Percentiles rank a stretch among this genome's conserved stretches.
Evolutionary conservation across 2,888 invertebrate species (phyloP).

Genomic region (Campopleginae sp.): DNA sequence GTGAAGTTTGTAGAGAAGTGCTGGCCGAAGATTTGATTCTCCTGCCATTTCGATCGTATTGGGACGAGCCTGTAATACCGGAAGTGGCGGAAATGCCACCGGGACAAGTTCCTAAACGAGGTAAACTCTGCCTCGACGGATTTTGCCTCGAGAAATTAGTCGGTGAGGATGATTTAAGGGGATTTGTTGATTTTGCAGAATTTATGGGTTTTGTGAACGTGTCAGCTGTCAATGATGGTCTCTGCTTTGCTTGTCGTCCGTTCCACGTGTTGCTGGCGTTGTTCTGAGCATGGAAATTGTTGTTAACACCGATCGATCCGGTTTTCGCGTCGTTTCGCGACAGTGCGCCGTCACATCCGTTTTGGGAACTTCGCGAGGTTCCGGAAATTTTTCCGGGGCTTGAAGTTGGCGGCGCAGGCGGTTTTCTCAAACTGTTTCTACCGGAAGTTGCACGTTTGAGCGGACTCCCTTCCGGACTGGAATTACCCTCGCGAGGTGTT

Average conservation of each 20-base stretch:
- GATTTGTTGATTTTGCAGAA: slow-evolving; percentile 60
- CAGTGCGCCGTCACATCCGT: slow-evolving; percentile 78
- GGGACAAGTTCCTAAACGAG: slow-evolving; percentile 82
- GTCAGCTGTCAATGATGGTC: slow-evolving; percentile 87
- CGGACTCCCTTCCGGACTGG: slow-evolving; percentile 85
- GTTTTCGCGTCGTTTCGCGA: slow-evolving; percentile 85
- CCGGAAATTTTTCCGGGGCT: slow-evolving; percentile 85
- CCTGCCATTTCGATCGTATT: slow-evolving; percentile 85
- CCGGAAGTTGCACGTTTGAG: slow-evolving; percentile 87
- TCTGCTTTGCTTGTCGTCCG: slow-evolving; percentile 85
- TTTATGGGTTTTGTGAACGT: slow-evolving; percentile 85
- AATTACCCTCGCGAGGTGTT: slow-evolving; percentile 78
- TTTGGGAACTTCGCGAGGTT: slow-evolving; percentile 73
- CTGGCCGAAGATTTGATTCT: slow-evolving; percentile 82
- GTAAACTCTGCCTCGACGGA: slow-evolving; percentile 82
- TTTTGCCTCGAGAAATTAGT: slow-evolving; percentile 80
- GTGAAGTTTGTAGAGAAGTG: slow-evolving; percentile 87
- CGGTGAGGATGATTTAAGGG: slow-evolving; percentile 70
- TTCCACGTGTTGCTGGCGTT: slow-evolving; percentile 90
- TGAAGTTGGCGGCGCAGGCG: slow-evolving; percentile 85
- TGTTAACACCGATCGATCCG: slow-evolving; percentile 76
- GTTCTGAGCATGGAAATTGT: slow-evolving; percentile 39
- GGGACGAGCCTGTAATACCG: slow-evolving; percentile 79
- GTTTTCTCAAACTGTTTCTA: slow-evolving; percentile 84
- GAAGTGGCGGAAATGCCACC: slow-evolving; percentile 83